Evolutionary conservation across 2,113 vertebrate genomes (phyloP).

Genomic region (Zosterops lateralis): DNA sequence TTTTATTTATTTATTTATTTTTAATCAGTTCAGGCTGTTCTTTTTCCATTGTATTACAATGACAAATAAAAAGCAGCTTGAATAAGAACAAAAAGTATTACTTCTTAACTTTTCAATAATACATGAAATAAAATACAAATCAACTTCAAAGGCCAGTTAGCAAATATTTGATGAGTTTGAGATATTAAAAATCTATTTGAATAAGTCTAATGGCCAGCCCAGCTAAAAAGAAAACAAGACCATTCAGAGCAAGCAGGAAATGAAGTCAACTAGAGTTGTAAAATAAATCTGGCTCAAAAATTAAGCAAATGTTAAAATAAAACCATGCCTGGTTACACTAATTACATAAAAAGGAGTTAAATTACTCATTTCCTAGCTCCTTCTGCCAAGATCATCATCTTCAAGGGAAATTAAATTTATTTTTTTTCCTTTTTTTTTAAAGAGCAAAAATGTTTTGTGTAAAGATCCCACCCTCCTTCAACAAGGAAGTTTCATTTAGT

Average conservation of each 20-base stretch:
- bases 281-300: conserved; percentile 70
- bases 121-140: conserved; percentile 57
- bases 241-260: conserved; percentile 55
- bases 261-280: conserved; percentile 67
- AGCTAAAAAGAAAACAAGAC: conserved; percentile 57
- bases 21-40: conserved; percentile 59
- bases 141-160: conserved; percentile 57
- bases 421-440: conserved; percentile 17
- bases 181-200: conserved; percentile 62
- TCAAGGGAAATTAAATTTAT: conserved; percentile 68
- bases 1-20: conserved; percentile 68
- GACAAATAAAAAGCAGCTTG: conserved; percentile 64
- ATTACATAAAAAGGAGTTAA: conserved; percentile 65
- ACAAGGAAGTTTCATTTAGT: conserved; percentile 39
- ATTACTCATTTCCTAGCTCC: conserved; percentile 67
- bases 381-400: conserved; percentile 63
- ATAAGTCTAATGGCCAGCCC: conserved; percentile 43
- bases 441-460: conserved; percentile 28
- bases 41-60: conserved; percentile 39
- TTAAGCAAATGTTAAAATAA: conserved; percentile 71
- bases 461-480: not conserved
- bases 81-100: conserved; percentile 55
- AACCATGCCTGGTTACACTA: conserved; percentile 65
- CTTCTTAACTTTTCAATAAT: conserved; percentile 55
- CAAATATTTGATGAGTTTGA: conserved; percentile 55